Evolutionary conservation across 2,888 invertebrate genomes (phyloP).

Genomic region (Morinoia aosen): DNA sequence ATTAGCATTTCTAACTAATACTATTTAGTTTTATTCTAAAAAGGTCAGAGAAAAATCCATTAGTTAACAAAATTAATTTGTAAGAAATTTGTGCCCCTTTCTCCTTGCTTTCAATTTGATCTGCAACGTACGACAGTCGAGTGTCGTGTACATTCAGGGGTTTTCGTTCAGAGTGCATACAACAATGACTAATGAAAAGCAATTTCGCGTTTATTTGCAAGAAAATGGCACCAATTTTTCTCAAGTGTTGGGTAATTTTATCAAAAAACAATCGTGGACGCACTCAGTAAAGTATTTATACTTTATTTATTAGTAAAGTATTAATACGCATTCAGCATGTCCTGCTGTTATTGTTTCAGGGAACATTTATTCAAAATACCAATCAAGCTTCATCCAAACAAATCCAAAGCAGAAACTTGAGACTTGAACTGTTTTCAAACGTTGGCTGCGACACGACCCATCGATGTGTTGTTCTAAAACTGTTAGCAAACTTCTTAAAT

Average conservation of each 20-base stretch:
- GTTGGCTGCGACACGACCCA: too few relatives aligned
- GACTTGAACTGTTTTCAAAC: too few relatives aligned
- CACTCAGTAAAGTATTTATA: not conserved
- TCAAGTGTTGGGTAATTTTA: not conserved
- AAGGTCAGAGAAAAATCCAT: too few relatives aligned
- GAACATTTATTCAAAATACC: not conserved
- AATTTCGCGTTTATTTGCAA: not conserved
- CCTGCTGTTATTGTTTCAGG: too few relatives aligned
- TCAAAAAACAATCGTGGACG: not conserved
- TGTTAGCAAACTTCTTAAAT: too few relatives aligned
- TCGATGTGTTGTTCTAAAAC: too few relatives aligned
- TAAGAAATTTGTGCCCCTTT: too few relatives aligned
- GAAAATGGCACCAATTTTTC: not conserved
- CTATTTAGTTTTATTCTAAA: too few relatives aligned
- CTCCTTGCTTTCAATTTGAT: too few relatives aligned
- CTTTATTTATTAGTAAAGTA: not conserved
- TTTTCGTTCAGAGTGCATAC: not conserved
- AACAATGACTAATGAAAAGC: not conserved
- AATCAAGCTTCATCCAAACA: not conserved
- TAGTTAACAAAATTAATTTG: too few relatives aligned
- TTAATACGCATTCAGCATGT: not conserved
- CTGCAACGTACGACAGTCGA: too few relatives aligned
- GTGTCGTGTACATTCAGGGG: not conserved
- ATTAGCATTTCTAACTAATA: too few relatives aligned
- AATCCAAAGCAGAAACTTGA: not conserved